Evolutionary conservation across 2,113 vertebrate genomes (phyloP).

Genomic region (Tinamus guttatus): DNA sequence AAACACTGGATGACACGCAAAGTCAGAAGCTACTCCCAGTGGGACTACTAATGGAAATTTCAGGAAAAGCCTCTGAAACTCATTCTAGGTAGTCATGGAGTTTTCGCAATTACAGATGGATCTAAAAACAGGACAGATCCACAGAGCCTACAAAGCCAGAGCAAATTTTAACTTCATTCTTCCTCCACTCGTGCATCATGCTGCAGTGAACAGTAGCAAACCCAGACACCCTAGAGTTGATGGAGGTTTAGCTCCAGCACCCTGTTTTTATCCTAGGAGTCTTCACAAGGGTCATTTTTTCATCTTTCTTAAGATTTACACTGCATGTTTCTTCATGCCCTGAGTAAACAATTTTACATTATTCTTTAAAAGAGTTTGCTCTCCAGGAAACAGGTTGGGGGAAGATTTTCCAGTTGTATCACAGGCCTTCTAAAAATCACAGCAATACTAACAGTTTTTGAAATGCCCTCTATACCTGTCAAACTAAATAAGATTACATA

Average conservation of each 20-base stretch:
- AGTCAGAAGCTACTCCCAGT: neutral
- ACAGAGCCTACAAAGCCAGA: neutral
- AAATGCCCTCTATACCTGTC: slow-evolving; percentile 78
- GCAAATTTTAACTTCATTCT: neutral
- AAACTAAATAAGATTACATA: slow-evolving; percentile 71
- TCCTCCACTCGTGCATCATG: neutral
- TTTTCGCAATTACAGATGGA: neutral
- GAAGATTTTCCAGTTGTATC: slow-evolving; percentile 58
- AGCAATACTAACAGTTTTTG: slow-evolving; percentile 71
- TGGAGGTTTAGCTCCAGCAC: neutral
- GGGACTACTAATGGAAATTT: neutral
- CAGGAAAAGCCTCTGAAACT: slow-evolving; percentile 11
- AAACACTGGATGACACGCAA: neutral
- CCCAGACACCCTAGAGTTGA: neutral
- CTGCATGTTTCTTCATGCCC: neutral
- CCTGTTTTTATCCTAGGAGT: neutral
- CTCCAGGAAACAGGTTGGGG: neutral
- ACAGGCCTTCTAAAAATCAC: slow-evolving; percentile 70
- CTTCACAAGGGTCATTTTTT: neutral
- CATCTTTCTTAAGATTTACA: slow-evolving; percentile 35
- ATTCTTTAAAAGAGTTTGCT: slow-evolving; percentile 47
- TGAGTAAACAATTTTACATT: neutral
- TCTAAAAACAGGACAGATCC: slow-evolving; percentile 1
- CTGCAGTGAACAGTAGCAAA: neutral
- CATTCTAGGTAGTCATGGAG: neutral